Evolutionary conservation across 2,113 vertebrate species (phyloP).

Genomic region (Lichenostomus cassidix): DNA sequence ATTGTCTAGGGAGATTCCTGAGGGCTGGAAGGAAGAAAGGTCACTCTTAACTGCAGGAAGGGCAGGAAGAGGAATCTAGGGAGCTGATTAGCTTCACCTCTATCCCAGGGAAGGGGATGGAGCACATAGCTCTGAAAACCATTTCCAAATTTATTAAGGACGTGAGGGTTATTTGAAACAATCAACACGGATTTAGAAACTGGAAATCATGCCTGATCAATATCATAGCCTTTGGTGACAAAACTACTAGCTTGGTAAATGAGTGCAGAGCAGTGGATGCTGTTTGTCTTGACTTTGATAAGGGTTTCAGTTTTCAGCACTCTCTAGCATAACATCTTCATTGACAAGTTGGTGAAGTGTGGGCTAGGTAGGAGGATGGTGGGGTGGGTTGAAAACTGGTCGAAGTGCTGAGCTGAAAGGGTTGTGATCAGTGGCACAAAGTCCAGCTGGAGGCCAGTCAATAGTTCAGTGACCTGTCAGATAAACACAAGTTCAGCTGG

Average conservation of each 20-base stretch:
- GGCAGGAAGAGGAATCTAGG: not conserved
- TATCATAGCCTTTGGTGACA: not conserved
- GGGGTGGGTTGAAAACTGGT: not conserved
- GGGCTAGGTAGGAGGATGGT: not conserved
- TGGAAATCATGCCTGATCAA: not conserved
- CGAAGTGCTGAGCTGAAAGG: not conserved
- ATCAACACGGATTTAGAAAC: not conserved
- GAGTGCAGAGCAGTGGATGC: not conserved
- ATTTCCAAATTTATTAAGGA: not conserved
- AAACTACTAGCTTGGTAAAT: not conserved
- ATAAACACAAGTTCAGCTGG: not conserved
- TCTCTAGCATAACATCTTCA: not conserved
- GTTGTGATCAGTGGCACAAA: not conserved
- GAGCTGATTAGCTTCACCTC: not conserved
- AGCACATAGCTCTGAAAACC: not conserved
- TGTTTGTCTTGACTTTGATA: not conserved
- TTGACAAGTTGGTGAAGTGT: not conserved
- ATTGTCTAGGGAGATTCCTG: not conserved
- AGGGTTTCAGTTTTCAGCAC: not conserved
- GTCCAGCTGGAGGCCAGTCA: not conserved
- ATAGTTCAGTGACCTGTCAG: not conserved
- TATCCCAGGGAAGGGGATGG: not conserved
- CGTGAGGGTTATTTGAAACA: not conserved
- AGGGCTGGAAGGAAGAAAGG: not conserved
- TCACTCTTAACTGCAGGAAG: not conserved